phyloP scores from a whole-genome alignment of 2,113 vertebrate genomes.

The Balaenoptera acutorostrata region DNA sequence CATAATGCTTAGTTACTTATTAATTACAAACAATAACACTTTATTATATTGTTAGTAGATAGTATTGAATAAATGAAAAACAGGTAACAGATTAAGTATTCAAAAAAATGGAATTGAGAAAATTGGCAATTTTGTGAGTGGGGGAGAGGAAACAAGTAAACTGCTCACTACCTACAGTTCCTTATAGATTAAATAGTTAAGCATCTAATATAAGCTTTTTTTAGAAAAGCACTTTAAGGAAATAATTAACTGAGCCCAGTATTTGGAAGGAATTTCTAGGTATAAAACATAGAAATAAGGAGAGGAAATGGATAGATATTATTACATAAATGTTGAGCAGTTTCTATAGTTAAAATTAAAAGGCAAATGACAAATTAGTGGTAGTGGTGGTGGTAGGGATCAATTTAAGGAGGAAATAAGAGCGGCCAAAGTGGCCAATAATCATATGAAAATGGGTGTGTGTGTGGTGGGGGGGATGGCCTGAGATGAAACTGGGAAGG shows the following conservation, averaged over 20 bases:
- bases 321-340: not conserved
- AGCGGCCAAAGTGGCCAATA: not conserved
- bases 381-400: not conserved
- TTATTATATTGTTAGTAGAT: not conserved
- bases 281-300: constrained; percentile 20
- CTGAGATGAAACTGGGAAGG: not conserved
- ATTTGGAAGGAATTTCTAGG: constrained; percentile 15
- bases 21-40: not conserved
- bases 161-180: not conserved
- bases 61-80: constrained; percentile 7
- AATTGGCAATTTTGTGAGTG: not conserved
- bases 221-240: not conserved
- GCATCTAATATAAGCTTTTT: not conserved
- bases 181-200: not conserved
- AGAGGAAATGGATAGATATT: not conserved
- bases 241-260: not conserved
- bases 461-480: not conserved
- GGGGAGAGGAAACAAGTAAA: not conserved
- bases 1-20: not conserved
- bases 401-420: not conserved
- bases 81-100: not conserved
- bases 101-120: not conserved
- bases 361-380: not conserved
- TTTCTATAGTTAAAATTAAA: constrained; percentile 1
- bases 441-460: not conserved